phyloP scores from a whole-genome alignment of 2,113 vertebrate genomes.

The Myotis davidii region DNA sequence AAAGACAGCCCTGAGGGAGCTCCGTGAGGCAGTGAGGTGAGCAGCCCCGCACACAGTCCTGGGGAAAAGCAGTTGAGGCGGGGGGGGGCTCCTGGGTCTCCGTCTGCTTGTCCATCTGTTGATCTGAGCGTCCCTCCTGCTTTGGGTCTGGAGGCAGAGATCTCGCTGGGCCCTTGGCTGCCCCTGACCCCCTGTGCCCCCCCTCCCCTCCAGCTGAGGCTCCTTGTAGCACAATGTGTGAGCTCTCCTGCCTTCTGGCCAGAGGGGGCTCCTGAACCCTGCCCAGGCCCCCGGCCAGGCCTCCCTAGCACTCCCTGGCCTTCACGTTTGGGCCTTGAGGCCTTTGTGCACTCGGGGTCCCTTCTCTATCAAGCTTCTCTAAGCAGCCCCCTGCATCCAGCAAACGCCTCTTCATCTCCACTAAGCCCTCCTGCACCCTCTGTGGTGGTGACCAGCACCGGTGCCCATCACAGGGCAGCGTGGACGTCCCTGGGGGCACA shows the following conservation, averaged over 20 bases:
- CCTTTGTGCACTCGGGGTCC: background rate
- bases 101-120: background rate
- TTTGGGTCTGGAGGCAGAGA: background rate
- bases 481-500: background rate
- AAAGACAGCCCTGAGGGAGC: background rate
- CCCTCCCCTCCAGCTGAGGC: background rate
- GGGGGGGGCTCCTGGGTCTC: background rate
- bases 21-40: accelerated
- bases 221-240: background rate
- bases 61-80: background rate
- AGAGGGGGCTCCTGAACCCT: background rate
- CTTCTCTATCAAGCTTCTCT: background rate
- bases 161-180: too few relatives aligned
- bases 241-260: background rate
- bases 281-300: accelerated
- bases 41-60: background rate
- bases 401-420: background rate
- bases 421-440: background rate
- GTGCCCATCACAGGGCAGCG: too few relatives aligned
- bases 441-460: accelerated
- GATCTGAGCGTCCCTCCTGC: background rate
- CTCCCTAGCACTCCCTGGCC: background rate
- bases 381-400: background rate
- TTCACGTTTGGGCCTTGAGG: background rate
- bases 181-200: accelerated